phyloP scores from a whole-genome alignment of 2,113 vertebrate species.

The Chamaea fasciata region DNA sequence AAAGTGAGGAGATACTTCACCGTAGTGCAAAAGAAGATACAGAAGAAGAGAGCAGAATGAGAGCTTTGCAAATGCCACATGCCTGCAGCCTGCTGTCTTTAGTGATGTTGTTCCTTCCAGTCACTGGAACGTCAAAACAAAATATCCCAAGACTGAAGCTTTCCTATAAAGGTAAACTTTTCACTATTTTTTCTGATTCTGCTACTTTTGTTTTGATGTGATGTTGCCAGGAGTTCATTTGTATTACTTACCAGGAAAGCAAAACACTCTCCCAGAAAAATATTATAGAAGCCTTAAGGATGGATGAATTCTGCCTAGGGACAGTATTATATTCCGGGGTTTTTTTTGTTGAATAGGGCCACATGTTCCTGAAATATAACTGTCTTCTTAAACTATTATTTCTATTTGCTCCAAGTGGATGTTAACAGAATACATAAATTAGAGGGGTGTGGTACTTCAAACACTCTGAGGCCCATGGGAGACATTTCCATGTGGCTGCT shows the following conservation, averaged over 20 bases:
- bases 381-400: not conserved
- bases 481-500: not conserved
- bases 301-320: not conserved
- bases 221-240: conserved; percentile 9
- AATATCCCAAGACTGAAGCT: conserved; percentile 90
- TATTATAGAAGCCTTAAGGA: not conserved
- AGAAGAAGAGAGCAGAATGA: conserved; percentile 23
- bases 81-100: conserved; percentile 69
- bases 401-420: not conserved
- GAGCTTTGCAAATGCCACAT: conserved; percentile 33
- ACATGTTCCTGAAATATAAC: not conserved
- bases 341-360: too few species aligned
- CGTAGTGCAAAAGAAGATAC: conserved; percentile 38
- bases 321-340: not conserved
- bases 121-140: conserved; percentile 80
- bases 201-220: conserved; percentile 11
- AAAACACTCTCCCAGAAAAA: not conserved
- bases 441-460: not conserved
- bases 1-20: not conserved
- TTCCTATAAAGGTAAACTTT: conserved; percentile 87
- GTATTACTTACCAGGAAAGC: not conserved
- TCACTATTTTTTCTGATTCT: not conserved
- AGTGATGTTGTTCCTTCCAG: conserved; percentile 73
- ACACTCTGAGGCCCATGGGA: not conserved
- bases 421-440: not conserved